These are phyloP conservation scores for Pheosia tremula DNA, from an alignment of 2,888 invertebrate genomes.

Conservation along the genomic window DNA sequence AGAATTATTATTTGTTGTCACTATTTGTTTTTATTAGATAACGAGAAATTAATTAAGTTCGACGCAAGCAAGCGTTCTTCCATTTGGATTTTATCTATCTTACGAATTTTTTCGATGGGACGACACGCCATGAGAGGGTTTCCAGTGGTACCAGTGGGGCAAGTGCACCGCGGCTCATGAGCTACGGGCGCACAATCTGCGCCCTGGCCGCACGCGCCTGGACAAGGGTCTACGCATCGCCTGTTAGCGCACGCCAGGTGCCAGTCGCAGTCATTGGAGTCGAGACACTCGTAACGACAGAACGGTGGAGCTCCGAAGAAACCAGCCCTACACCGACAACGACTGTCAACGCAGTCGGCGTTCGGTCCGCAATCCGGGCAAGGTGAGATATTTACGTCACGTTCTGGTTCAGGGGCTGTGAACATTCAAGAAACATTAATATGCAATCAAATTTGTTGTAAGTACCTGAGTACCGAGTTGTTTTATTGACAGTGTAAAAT, in stretches of 20 bases:
- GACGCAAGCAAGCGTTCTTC: constrained; percentile 58
- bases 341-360: constrained; percentile 88
- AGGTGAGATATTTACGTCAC: constrained; percentile 75
- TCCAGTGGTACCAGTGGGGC: constrained; percentile 87
- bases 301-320: constrained; percentile 90
- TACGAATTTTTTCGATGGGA: constrained; percentile 80
- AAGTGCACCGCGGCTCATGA: constrained; percentile 89
- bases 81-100: constrained; percentile 68
- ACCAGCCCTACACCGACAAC: constrained; percentile 87
- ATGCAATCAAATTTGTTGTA: constrained; percentile 6
- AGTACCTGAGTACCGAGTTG: not conserved
- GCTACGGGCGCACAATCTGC: constrained; percentile 88
- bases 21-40: not conserved
- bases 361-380: constrained; percentile 91
- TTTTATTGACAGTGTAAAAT: not conserved
- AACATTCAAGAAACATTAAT: constrained; percentile 19
- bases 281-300: constrained; percentile 89
- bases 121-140: constrained; percentile 89
- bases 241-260: constrained; percentile 88
- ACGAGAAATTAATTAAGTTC: constrained; percentile 4
- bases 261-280: constrained; percentile 89
- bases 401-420: constrained; percentile 59
- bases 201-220: constrained; percentile 89
- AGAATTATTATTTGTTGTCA: constrained; percentile 9
- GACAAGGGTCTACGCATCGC: constrained; percentile 90